Conservation (phyloP, 1,140 invertebrate genomes). For the Drosophila serrata region DNA sequence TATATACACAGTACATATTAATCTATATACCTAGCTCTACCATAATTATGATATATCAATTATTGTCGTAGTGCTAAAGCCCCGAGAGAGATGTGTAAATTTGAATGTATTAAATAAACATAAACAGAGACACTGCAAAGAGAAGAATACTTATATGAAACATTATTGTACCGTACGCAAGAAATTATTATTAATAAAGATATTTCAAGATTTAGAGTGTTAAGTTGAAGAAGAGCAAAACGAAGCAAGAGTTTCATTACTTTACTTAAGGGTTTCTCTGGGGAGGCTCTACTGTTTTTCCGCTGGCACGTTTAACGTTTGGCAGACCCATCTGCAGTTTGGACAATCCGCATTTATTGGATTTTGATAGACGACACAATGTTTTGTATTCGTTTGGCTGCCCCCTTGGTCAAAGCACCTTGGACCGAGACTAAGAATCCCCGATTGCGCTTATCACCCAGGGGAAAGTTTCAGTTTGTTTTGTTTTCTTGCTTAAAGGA, state of each 20-base stretch:
- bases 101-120: constrained; percentile 75
- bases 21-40: constrained; percentile 48
- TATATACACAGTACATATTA: constrained; percentile 46
- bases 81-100: constrained; percentile 72
- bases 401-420: constrained; percentile 50
- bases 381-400: constrained; percentile 30
- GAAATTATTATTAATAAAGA: constrained; percentile 81
- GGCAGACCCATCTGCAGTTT: constrained; percentile 29
- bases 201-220: constrained; percentile 77
- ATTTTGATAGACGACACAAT: constrained; percentile 28
- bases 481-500: constrained; percentile 23
- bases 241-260: constrained; percentile 2
- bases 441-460: constrained; percentile 64
- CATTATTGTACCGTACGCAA: constrained; percentile 76
- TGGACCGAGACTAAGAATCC: constrained; percentile 49
- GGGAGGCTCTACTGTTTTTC: background rate
- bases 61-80: constrained; percentile 76
- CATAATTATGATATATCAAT: constrained; percentile 77
- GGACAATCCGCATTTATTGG: constrained; percentile 29
- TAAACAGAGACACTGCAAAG: constrained; percentile 38
- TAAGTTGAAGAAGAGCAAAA: constrained; percentile 77
- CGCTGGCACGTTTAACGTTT: constrained; percentile 36
- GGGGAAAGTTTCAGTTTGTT: constrained; percentile 63
- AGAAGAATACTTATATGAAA: constrained; percentile 74
- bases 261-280: background rate